phyloP scores from a whole-genome alignment of 1,140 invertebrate species.

The Atta texana region DNA sequence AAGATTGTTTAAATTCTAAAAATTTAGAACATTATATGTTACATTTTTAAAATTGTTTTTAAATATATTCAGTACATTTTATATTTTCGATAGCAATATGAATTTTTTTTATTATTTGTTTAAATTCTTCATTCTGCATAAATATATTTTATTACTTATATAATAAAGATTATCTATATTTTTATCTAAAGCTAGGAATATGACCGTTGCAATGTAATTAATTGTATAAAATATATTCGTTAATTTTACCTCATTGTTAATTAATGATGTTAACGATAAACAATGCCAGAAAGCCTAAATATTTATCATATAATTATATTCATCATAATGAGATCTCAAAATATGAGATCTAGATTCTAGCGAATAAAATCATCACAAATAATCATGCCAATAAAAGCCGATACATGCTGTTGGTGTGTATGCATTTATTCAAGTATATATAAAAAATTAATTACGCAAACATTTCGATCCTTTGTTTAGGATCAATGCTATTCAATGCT shows the following conservation, averaged over 20 bases:
- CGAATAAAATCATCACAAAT: no score
- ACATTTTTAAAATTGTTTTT: not conserved
- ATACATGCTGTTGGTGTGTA: no score
- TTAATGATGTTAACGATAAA: constrained; percentile 4
- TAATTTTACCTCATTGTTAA: constrained; percentile 33
- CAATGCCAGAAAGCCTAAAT: not conserved
- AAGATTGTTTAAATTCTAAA: not conserved
- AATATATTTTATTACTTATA: constrained; percentile 21
- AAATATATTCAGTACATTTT: not conserved
- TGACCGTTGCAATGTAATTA: not conserved
- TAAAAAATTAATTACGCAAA: no score
- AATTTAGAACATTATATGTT: not conserved
- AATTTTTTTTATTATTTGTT: constrained; percentile 19
- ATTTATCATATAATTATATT: not conserved
- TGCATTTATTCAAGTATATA: no score
- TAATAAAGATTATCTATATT: not conserved
- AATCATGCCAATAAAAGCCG: no score
- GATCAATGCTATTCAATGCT: no score
- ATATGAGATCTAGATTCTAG: no score
- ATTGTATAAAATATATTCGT: not conserved
- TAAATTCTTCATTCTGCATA: not conserved
- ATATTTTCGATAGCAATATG: not conserved
- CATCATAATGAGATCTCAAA: no score
- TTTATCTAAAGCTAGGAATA: not conserved
- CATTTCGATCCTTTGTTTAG: no score